Conservation (phyloP, 2,888 invertebrate species). For the Rhabditophanes sp. region DNA sequence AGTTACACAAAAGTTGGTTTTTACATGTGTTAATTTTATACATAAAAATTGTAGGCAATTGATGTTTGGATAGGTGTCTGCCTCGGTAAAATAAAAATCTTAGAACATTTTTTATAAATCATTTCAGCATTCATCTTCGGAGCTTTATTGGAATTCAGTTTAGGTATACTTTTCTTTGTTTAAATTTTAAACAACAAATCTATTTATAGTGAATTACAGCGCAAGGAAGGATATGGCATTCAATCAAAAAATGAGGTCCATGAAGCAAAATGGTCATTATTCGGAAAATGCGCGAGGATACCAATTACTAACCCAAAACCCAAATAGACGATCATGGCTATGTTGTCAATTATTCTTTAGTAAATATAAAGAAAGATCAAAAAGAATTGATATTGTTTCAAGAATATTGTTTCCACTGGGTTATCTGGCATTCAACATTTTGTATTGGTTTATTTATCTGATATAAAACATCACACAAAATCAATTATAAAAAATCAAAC, state of each 20-base stretch:
- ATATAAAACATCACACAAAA: too few relatives aligned
- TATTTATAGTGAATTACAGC: conserved; percentile 31
- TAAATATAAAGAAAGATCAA: conserved; percentile 39
- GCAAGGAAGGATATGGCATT: conserved; percentile 32
- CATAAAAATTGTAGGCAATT: conserved; percentile 20
- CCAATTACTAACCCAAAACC: background rate
- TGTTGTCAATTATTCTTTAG: conserved; percentile 38
- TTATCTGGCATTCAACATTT: conserved; percentile 5
- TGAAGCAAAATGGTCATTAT: background rate
- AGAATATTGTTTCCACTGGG: conserved; percentile 19
- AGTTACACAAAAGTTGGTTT: conserved; percentile 3
- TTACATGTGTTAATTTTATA: conserved; percentile 2
- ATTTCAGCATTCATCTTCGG: conserved; percentile 35
- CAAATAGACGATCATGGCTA: conserved; percentile 18
- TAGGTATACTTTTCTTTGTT: background rate
- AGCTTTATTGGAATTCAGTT: conserved; percentile 26
- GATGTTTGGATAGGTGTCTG: conserved; percentile 42
- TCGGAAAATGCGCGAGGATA: background rate
- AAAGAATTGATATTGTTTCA: conserved; percentile 41
- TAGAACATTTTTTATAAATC: too few relatives aligned
- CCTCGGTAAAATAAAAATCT: too few relatives aligned
- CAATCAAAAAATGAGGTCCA: conserved; percentile 11
- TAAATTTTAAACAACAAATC: conserved; percentile 5
- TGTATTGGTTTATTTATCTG: conserved; percentile 4
- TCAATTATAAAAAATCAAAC: too few relatives aligned